Percentiles rank a stretch among this genome's conserved stretches.
Evolutionary conservation across 2,113 vertebrate genomes (phyloP).

Genomic region (human): GRCh38 chr5:153238001-153238500

Average conservation of each 20-base stretch:
- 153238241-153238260: not conserved
- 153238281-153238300: not conserved
- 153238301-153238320: not conserved
- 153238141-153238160: not conserved
- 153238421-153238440: not conserved
- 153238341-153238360: not conserved
- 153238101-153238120: conserved; percentile 26
- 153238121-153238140: conserved; percentile 21
- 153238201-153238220: not conserved
- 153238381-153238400: not conserved
- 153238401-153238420: not conserved
- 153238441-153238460: not conserved
- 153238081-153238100: not conserved
- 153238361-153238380: not conserved
- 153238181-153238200: not conserved
- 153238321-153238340: not conserved
- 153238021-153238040: not conserved
- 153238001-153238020: not conserved
- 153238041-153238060: not conserved
- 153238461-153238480: not conserved
- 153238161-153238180: not conserved
- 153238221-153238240: not conserved
- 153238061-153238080: not conserved
- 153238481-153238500: not conserved
- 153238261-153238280: not conserved